These are phyloP conservation scores for Aurelia aurita DNA, from an alignment of 30 jellyfish, hydroid and myxozoan genomes.

Conservation along the genomic window DNA sequence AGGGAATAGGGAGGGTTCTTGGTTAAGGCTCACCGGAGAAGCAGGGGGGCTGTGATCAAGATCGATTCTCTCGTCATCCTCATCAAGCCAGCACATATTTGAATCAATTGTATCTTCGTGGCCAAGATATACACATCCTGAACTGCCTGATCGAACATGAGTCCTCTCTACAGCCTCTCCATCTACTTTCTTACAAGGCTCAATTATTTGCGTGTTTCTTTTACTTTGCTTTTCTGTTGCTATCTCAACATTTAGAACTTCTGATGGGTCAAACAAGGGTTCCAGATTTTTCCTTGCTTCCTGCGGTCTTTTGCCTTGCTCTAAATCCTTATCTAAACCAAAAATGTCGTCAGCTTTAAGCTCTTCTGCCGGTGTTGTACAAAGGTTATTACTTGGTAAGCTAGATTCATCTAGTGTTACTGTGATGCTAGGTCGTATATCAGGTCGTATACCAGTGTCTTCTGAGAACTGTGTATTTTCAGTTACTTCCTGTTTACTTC, in stretches of 20 bases:
- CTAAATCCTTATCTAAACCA: too few species aligned
- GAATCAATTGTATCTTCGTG: conserved; percentile 67
- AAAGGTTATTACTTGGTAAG: too few species aligned
- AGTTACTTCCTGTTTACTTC: too few species aligned
- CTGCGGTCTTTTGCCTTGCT: not conserved
- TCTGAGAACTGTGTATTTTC: too few species aligned
- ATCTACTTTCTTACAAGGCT: conserved; percentile 82
- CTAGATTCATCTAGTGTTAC: too few species aligned
- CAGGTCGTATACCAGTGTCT: too few species aligned
- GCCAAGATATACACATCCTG: conserved; percentile 22
- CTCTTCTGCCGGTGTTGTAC: too few species aligned
- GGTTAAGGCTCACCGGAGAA: conserved; percentile 49
- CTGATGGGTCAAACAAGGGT: conserved; percentile 46
- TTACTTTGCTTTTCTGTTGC: conserved; percentile 39
- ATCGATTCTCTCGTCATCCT: conserved; percentile 71
- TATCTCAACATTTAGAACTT: conserved; percentile 56
- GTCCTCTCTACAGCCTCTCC: conserved; percentile 97
- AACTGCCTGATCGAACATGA: conserved; percentile 36
- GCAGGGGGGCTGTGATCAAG: conserved; percentile 72
- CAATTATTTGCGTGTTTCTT: conserved; percentile 69
- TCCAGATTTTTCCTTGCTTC: not conserved
- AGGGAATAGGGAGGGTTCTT: conserved; percentile 82
- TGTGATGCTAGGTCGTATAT: too few species aligned
- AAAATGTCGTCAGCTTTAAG: too few species aligned
- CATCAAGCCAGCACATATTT: conserved; percentile 64